Base-by-base conservation (phyloP, 2,888 invertebrate genomes). In the Mycogona germanica region DNA sequence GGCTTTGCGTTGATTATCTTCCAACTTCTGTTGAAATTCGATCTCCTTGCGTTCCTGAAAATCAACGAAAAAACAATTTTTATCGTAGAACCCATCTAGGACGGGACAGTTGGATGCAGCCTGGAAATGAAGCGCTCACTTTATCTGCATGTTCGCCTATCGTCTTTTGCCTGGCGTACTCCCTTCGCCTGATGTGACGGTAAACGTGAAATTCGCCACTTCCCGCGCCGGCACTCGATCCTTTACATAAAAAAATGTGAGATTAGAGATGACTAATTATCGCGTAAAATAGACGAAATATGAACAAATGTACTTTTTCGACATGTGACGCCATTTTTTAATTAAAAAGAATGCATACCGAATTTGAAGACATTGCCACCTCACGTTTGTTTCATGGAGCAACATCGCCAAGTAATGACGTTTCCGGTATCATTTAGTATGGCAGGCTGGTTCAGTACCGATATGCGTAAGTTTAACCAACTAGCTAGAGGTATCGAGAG, bases 121-220 rank as follows among this genome's bases (percentile, higher is more conserved):
- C 55, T 41, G 47, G 55, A 32, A 19, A 46, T 38, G 48, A 23
- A 37, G 29, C n/a, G 62, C 51, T 59, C 71, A 86, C 88, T 75
- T 82, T 82, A 71, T 82, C 81, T 63, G 85, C 86, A 71, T 86
- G 85, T 64, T 89, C 87, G 65, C 88, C 85, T 65, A 95, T 88
- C 66, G 81, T 86, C 68, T 93, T 93, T 68, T 96, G 91, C 55
- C 98, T 76, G 0, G 96, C 89, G 72, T 93, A 93, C 73, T 98
- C 97, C 70, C 97, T 89, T 56, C 97, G 76, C 46, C 97, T 74
- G 41, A 97, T 76, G 72, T 97, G 96, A 58, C 97, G 77, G 66
- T 97, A 97, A 0, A 98, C 96, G 70, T 98, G 97, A 72, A 98
- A 98, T 71, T 98, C 98, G 7, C 98, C 97, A 57, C 95, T 95